Evolutionary conservation across 2,113 vertebrate genomes (phyloP), one percentile per base, ranked within the genome.

Genomic region (Chionomys nivalis): DNA sequence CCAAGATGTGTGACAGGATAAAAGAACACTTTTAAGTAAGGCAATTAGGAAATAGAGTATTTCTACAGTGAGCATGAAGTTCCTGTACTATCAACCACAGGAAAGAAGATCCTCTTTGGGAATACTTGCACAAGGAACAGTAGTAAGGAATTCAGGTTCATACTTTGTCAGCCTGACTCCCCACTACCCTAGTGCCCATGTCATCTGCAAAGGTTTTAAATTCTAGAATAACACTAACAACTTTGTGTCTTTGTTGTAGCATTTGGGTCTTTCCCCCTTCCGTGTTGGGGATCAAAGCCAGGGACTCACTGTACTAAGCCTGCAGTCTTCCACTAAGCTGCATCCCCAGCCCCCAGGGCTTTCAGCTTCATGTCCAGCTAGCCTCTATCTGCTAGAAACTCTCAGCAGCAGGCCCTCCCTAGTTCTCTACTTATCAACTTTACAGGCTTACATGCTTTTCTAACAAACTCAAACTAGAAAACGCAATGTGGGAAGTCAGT

Each of bases 41-140:
- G 79, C 87, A 87, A 70, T 79, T 21, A 87, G 95, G 94, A 97
- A 98, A 93, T 73, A 63, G 88, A 89, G n/a, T 65, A 95, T 78
- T 9, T 89, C 93, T 75, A 87, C 52, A 63, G 89, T 76, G 65
- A 88, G 66, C 79, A 88, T 1, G 77, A 14, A 70, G 6, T 52
- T 55, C 23, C 28, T 42, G 77, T 14, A 89, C 2, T 68, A 33
- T 36, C 7, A 70, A 4, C 72, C 61, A 77, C 14, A 78, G 49
- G n/a, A 52, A 89, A 89, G 87, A 58, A 66, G 70, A 14, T 94
- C 85, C 94, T 76, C 16, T 94, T 77, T 93, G 92, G 77, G 93
- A 98, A 97, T 87, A 94, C 10, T 52, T 97, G 52, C 42, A 96
- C 89, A 85, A 66, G 87, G 19, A 96, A 95, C 16, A 90, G 72